These are phyloP conservation scores for Poecile montanus DNA, from an alignment of 2,797 vertebrate species.

Conservation along the genomic window DNA sequence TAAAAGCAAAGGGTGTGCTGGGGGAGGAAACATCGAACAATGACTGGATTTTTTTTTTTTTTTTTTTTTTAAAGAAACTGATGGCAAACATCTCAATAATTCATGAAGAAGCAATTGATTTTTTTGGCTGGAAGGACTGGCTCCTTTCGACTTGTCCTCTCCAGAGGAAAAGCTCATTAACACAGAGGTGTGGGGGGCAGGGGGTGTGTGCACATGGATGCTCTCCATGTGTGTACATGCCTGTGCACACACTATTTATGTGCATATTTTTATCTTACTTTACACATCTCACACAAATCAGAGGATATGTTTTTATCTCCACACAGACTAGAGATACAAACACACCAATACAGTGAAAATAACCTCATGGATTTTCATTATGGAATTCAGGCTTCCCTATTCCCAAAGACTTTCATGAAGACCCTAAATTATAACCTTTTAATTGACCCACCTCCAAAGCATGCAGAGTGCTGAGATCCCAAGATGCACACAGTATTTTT, in stretches of 20 bases:
- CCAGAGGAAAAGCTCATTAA: slow-evolving; percentile 67
- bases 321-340: background rate
- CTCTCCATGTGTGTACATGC: background rate
- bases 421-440: slow-evolving; percentile 43
- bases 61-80: slow-evolving; percentile 72
- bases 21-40: slow-evolving; percentile 28
- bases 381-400: background rate
- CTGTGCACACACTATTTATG: background rate
- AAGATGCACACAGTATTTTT: slow-evolving; percentile 22
- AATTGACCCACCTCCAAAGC: slow-evolving; percentile 46
- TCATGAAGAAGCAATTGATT: slow-evolving; percentile 85
- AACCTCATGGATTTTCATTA: background rate
- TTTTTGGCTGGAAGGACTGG: slow-evolving; percentile 67
- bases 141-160: slow-evolving; percentile 68
- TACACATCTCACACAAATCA: background rate
- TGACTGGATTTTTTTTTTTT: background rate
- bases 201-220: background rate
- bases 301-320: background rate
- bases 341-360: background rate
- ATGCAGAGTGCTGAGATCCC: slow-evolving; percentile 22
- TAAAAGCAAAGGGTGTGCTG: slow-evolving; percentile 42
- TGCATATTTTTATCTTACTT: background rate
- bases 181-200: slow-evolving; percentile 14
- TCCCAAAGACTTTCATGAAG: slow-evolving; percentile 28
- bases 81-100: slow-evolving; percentile 92